These are phyloP conservation scores for Callaeas wilsoni DNA, from an alignment of 2,113 vertebrate genomes.

Conservation along the genomic window DNA sequence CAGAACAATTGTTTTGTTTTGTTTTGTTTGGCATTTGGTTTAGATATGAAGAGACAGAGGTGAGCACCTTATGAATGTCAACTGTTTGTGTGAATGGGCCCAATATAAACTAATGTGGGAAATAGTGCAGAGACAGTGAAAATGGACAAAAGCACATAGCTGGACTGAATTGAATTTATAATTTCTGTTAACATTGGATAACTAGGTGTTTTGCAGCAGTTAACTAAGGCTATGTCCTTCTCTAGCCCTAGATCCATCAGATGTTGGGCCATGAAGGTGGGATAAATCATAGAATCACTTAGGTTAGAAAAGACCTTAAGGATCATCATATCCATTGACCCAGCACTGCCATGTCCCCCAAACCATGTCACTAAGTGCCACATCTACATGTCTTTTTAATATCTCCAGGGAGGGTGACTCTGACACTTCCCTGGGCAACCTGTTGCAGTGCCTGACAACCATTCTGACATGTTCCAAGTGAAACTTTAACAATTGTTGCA, in stretches of 20 bases:
- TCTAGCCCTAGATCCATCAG: background rate
- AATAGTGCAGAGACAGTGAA: background rate
- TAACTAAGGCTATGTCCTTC: background rate
- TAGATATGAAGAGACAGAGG: background rate
- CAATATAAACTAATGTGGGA: background rate
- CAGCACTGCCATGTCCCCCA: too few relatives aligned
- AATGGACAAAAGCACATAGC: background rate
- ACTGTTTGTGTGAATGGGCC: background rate
- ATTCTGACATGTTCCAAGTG: background rate
- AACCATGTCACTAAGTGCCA: background rate
- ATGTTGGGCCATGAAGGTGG: background rate
- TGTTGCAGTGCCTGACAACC: background rate
- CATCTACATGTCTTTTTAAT: background rate
- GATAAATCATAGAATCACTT: background rate
- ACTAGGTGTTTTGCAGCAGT: background rate
- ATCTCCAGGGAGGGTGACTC: background rate
- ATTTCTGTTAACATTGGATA: background rate
- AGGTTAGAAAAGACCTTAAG: background rate
- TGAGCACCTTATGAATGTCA: background rate
- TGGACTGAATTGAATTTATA: background rate
- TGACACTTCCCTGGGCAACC: background rate
- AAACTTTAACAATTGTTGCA: constrained; percentile 23
- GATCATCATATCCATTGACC: background rate
- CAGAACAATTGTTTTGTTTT: too few relatives aligned
- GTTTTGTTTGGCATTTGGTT: background rate